Percentiles rank a stretch among this genome's conserved stretches.
These are phyloP conservation scores for Peucedramus taeniatus DNA, from an alignment of 2,113 vertebrate species.

Conservation along the genomic window DNA sequence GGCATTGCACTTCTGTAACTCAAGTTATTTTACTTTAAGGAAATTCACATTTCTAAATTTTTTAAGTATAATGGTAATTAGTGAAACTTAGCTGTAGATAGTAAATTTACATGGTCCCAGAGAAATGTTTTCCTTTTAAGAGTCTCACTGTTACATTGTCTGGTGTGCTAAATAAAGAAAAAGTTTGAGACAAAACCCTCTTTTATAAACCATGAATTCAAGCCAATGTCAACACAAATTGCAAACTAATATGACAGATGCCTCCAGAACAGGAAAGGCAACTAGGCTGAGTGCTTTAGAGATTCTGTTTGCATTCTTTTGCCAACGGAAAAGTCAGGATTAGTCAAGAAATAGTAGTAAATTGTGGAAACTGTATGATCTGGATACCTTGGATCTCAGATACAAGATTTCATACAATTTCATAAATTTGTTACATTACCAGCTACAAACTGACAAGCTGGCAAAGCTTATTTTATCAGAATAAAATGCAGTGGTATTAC, in stretches of 20 bases:
- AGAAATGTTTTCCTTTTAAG: background rate
- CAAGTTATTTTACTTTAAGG: background rate
- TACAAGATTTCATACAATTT: background rate
- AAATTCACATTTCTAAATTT: background rate
- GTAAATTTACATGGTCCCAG: background rate
- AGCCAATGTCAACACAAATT: background rate
- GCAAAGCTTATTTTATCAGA: background rate
- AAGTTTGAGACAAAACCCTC: background rate
- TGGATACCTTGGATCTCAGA: background rate
- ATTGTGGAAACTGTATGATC: background rate
- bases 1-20: background rate
- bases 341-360: background rate
- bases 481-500: background rate
- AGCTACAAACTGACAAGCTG: background rate
- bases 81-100: background rate
- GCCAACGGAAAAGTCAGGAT: background rate
- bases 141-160: background rate
- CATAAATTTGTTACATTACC: background rate
- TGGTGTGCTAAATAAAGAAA: background rate
- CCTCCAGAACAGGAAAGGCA: background rate
- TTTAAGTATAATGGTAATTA: background rate
- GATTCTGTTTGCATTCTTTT: background rate
- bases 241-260: background rate
- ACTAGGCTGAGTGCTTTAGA: background rate
- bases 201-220: background rate